Percentiles rank a stretch among this genome's conserved stretches.
phyloP scores from a whole-genome alignment of 2,888 invertebrate species.

The Drosophila prolongata region DNA sequence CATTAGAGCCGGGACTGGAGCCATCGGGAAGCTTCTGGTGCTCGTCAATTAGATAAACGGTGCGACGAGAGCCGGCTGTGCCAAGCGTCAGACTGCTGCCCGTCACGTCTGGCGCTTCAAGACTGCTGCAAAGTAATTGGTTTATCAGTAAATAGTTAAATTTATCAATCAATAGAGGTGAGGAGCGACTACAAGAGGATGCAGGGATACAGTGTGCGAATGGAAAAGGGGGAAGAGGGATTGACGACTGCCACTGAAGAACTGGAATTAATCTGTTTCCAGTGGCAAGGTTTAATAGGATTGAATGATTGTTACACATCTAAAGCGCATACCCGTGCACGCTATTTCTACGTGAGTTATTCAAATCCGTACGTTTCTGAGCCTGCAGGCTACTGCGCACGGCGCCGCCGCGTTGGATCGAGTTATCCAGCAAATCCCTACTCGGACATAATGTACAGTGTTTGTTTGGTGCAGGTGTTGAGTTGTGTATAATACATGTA shows the following conservation, averaged over 20 bases:
- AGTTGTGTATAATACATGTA: constrained; percentile 66
- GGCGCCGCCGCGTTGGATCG: constrained; percentile 87
- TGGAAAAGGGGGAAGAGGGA: not conserved
- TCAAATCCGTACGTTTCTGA: constrained; percentile 83
- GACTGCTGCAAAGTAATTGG: constrained; percentile 63
- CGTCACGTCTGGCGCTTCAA: constrained; percentile 84
- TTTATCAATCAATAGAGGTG: not conserved
- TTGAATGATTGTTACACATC: constrained; percentile 60
- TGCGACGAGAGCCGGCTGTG: constrained; percentile 92
- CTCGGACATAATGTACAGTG: constrained; percentile 36
- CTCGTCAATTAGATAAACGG: constrained; percentile 92
- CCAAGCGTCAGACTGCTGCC: constrained; percentile 88
- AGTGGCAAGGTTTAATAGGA: constrained; percentile 6
- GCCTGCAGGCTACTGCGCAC: constrained; percentile 86
- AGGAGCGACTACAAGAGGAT: constrained; percentile 3
- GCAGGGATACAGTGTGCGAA: constrained; percentile 6
- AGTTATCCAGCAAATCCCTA: constrained; percentile 86
- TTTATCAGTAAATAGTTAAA: not conserved
- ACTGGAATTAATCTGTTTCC: not conserved
- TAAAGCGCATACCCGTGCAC: constrained; percentile 86
- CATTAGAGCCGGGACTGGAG: constrained; percentile 43
- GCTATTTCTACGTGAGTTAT: constrained; percentile 86
- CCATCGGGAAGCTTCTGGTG: constrained; percentile 85
- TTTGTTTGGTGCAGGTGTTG: constrained; percentile 47
- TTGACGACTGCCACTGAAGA: not conserved